phyloP scores from a whole-genome alignment of 2,888 invertebrate genomes.

The Meganola albula region DNA sequence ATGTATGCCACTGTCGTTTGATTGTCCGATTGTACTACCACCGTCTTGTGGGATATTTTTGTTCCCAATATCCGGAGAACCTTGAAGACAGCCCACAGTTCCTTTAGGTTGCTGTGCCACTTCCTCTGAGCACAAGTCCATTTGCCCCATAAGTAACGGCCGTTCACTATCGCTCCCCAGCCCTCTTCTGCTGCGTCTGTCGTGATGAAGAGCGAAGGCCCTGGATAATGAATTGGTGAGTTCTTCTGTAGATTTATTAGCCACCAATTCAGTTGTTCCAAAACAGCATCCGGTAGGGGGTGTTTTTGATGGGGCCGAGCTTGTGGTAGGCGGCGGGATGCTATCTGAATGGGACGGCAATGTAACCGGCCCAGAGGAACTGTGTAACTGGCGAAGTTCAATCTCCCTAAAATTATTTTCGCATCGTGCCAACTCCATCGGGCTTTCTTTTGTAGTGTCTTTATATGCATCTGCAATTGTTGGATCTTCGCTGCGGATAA shows the following conservation, averaged over 20 bases:
- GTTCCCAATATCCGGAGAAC: background rate
- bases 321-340: conserved; percentile 4
- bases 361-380: conserved; percentile 13
- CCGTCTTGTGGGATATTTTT: background rate
- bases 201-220: no score
- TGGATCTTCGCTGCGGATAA: conserved; percentile 11
- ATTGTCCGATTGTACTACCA: no score
- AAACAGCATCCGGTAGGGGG: background rate
- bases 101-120: no score
- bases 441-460: background rate
- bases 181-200: no score
- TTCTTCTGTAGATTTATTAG: conserved; percentile 1
- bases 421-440: conserved; percentile 14
- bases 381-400: conserved; percentile 17
- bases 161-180: no score
- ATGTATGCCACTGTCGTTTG: no score
- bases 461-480: conserved; percentile 1
- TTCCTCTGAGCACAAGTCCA: no score
- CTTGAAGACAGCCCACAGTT: no score
- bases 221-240: background rate
- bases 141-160: no score
- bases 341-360: conserved; percentile 14
- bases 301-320: background rate
- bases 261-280: conserved; percentile 18
- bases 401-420: conserved; percentile 13